Percentiles rank a stretch among this genome's conserved stretches.
phyloP scores from a whole-genome alignment of 1,140 invertebrate species.

The Brachionus asplanchnoidis region DNA sequence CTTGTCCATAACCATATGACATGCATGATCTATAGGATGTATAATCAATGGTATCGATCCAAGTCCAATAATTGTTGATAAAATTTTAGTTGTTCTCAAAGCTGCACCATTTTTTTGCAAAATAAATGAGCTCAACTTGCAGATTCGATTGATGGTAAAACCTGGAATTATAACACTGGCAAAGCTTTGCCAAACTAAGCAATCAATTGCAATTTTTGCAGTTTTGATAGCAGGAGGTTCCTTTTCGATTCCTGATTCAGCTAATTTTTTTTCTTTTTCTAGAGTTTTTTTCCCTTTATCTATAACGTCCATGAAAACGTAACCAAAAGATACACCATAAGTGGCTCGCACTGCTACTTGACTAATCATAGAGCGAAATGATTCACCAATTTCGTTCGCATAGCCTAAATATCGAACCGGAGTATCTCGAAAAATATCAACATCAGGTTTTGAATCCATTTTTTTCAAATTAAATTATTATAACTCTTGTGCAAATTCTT shows the following conservation, averaged over 20 bases:
- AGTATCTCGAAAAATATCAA: constrained; percentile 18
- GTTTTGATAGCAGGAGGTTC: background rate
- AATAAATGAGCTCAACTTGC: constrained; percentile 62
- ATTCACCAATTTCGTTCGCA: constrained; percentile 89
- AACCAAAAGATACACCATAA: constrained; percentile 74
- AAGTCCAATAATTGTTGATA: constrained; percentile 74
- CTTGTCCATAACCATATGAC: constrained; percentile 73
- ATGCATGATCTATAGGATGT: constrained; percentile 76
- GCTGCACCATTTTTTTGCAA: constrained; percentile 60
- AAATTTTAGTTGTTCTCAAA: constrained; percentile 60
- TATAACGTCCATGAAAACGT: constrained; percentile 78
- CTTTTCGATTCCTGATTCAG: background rate
- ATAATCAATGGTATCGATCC: constrained; percentile 83
- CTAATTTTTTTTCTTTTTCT: background rate
- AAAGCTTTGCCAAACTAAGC: constrained; percentile 82
- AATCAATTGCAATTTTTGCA: constrained; percentile 62
- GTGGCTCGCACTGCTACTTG: constrained; percentile 68
- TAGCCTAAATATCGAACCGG: constrained; percentile 59
- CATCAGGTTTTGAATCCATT: constrained; percentile 1
- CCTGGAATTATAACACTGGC: constrained; percentile 87
- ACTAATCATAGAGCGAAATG: constrained; percentile 74
- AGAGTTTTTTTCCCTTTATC: constrained; percentile 70
- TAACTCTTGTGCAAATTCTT: background rate
- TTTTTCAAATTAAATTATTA: background rate
- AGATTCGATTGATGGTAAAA: constrained; percentile 81